Evolutionary conservation across 2,113 vertebrate species (phyloP).

Genomic region (Cyanoderma ruficeps): DNA sequence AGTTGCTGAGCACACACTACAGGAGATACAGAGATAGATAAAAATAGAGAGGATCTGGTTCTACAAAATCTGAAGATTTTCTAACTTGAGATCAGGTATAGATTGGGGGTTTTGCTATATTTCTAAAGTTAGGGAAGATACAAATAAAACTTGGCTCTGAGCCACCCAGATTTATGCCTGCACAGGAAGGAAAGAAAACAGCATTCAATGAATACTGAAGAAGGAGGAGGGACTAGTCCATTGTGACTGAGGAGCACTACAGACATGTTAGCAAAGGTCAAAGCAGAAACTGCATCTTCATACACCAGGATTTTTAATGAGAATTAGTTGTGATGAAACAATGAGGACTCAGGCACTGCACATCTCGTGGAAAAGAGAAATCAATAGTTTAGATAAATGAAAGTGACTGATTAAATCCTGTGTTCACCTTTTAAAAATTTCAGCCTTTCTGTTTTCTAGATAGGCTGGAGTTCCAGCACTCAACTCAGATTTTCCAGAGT

Average conservation of each 20-base stretch:
- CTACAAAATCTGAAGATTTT: neutral
- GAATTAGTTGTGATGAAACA: neutral
- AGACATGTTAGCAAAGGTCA: neutral
- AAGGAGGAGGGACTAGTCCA: neutral
- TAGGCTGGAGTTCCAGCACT: neutral
- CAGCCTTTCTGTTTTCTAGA: neutral
- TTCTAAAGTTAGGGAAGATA: neutral
- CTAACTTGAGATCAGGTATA: neutral
- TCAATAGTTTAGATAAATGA: neutral
- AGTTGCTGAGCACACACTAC: neutral
- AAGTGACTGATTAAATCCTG: neutral
- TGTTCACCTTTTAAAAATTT: neutral
- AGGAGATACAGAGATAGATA: neutral
- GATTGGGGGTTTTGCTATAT: fast-evolving
- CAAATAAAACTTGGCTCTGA: neutral
- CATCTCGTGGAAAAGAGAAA: neutral
- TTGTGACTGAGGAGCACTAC: neutral
- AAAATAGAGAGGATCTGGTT: neutral
- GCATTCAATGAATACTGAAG: neutral
- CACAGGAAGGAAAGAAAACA: neutral
- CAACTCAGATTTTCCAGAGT: neutral
- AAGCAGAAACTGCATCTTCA: neutral
- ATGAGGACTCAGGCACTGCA: neutral
- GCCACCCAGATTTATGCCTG: neutral
- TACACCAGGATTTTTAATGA: neutral